Base-by-base conservation (phyloP, 2,888 invertebrate species). In the Drosophila fungiperda region DNA sequence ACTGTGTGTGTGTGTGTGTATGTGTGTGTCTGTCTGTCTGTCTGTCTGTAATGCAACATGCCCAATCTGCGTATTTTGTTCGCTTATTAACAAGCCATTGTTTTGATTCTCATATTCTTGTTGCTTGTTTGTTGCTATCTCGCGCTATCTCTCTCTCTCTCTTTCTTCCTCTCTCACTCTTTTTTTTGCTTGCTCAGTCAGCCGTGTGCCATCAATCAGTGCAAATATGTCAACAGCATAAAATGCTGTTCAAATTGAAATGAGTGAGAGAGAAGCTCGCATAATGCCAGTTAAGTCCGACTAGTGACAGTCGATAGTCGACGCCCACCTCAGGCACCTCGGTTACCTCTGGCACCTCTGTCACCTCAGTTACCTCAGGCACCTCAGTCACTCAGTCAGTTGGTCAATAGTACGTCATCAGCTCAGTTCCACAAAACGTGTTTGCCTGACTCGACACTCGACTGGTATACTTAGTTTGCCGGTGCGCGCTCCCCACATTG, bases 251-350 rank as follows among this genome's bases (percentile, higher is more conserved):
- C 48, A 64, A 71, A 63, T 61, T 68, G 42, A 60, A 29, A 33
- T 49, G 40, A 64, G 36, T 29, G 42, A 36, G 42, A 33, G 64
- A 73, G 67, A 73, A 79, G 36, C 64, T 64, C 76, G 66, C 77
- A 83, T 78, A 87, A 85, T 87, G 78, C 83, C 71, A 87, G 87
- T 89, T 89, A 88, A 89, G 84, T 73, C 76, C 74, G 74, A 66
- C 66, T 49, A 59, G 57, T 63, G 64, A 52, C 61, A 61, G 74
- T 58, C 63, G 61, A 68, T 63, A 73, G 65, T 48, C n/a, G 50
- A 68, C 81, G 69, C 81, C 81, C 83, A 82, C 76, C 61, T 70
- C 50, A 48, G 35, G 11, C 66, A 62, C 32, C 71, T 70, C 73
- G 45, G 57, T 29, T 58, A 62, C 59, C 35, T 32, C 40, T 48